Conservation (phyloP, 1,140 invertebrate species). For the Marisa cornuarietis region DNA sequence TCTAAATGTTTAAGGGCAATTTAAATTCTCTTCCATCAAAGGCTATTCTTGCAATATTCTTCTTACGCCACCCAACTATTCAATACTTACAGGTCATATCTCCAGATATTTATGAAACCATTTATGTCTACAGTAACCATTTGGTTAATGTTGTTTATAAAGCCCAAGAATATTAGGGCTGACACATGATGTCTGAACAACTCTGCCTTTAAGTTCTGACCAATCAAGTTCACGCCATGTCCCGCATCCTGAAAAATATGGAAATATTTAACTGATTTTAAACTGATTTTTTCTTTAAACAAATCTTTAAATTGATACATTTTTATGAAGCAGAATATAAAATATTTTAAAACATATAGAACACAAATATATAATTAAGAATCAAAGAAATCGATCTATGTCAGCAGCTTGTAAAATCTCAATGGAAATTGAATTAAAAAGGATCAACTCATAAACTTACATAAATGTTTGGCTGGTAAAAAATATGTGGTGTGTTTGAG, state of each 20-base stretch:
- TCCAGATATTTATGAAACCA: conserved; percentile 51
- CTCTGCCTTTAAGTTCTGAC: conserved; percentile 44
- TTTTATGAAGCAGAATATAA: not conserved
- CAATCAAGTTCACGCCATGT: conserved; percentile 37
- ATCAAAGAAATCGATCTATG: not conserved
- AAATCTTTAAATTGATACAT: not conserved
- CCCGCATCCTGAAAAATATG: conserved; percentile 27
- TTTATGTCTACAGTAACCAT: conserved; percentile 47
- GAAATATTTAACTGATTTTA: not conserved
- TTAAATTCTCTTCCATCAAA: too few relatives aligned
- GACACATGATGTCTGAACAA: conserved; percentile 43
- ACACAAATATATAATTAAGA: not conserved
- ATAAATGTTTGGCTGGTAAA: not conserved
- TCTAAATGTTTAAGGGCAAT: too few relatives aligned
- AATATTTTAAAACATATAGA: not conserved
- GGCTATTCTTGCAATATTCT: too few relatives aligned
- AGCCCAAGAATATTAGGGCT: conserved; percentile 40
- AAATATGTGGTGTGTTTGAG: too few relatives aligned
- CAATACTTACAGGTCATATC: conserved; percentile 41
- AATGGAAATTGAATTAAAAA: not conserved
- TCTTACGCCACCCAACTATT: not conserved
- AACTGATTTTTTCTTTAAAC: not conserved
- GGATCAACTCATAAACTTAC: not conserved
- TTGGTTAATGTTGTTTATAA: conserved; percentile 41
- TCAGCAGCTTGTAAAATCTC: too few relatives aligned